Evolutionary conservation across 2,888 invertebrate species (phyloP), one percentile per base, ranked within the genome.

Genomic region (Drosophila emarginata): DNA sequence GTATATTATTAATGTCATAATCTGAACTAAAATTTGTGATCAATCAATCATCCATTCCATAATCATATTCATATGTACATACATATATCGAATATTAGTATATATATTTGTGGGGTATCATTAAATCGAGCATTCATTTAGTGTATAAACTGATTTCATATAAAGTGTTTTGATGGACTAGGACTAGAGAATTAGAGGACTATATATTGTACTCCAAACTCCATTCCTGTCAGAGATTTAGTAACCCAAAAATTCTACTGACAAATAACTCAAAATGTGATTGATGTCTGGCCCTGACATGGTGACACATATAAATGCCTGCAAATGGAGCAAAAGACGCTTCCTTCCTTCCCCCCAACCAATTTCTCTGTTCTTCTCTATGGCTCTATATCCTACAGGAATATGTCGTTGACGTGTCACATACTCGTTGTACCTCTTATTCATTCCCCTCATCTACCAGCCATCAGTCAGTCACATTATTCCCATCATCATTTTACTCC

Each of bases 271-370:
- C 77, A 79, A 77, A 80, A 80, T 56, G 82, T 83, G 82, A 83
- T 83, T 83, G 82, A 83, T 83, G 82, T 79, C 71, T 45, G 74
- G 68, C 71, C 84, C 69, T 80, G 82, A 87, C 82, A 87, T 75
- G 81, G 74, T 84, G 82, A 83, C 87, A 83, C 81, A 87, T 84
- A 87, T 83, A 83, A 83, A 83, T 87, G 82, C 87, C 74, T 68
- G 72, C 75, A 87, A 84, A 84, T 84, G 82, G 87, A 65, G 85
- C 75, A 72, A 67, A 69, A 68, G 80, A 73, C 80, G 68, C 32
- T 32, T 32, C 1, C 32, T 11, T 32, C 2, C 45, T 45, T 21
- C 14, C 12, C 0, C 40, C 4, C 21, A 14, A 26, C 26, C 9
- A 9, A 9, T 32, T 9, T 32, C 32, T 32, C 32, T 32, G 0